Base-by-base conservation (phyloP, 2,888 invertebrate genomes). In the Proisotoma minuta region DNA sequence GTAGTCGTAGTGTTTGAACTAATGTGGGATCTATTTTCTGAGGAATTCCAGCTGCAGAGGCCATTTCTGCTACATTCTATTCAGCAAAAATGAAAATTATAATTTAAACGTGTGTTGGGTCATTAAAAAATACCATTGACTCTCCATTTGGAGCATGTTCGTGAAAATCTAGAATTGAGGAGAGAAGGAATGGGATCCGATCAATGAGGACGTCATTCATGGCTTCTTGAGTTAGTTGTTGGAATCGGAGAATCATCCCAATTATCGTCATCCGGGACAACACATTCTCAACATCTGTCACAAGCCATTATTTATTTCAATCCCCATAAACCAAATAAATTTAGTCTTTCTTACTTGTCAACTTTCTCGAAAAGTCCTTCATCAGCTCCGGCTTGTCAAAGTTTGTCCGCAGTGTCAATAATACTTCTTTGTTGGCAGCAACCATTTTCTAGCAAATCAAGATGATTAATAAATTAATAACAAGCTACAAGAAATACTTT, bases 371-470 rank as follows among this genome's bases (percentile, higher is more conserved):
- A 72, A 98, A 89, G 75, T 98, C 97, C 77, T 91, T 91, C 97
- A 99, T 98, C 39, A 92, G 87, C 75, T 98, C 97, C 0, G 98
- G 97, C 76, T 99, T 97, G 77, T 99, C 99, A 77, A 97, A 99
- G 78, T 94, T 96, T 1, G 96, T 95, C 74, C 99, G 82, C 48
- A 99, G 80, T 65, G 89, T 86, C 65, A 91, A 85, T 8, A 99
- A 81, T 15, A 93, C 87, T 70, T 98, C 98, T 77, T 95, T 95
- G 78, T 99, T 97, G 60, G 87, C 84, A 29, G 89, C 85, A 0
- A 98, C 97, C 63, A 97, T 80, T 80, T 83, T 83, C 82, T 83
- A 72, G n/a, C 75, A 73, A 40, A 18, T 26, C 4, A 53, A 3
- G 27, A 53, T 34, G 34, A 10, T 34, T 34, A 34, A 15, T 34